A percentile compares a stretch with the other conserved stretches of the same genome.
Evolutionary conservation across 2,888 invertebrate genomes (phyloP).

Genomic region (Ophion slaviceki): DNA sequence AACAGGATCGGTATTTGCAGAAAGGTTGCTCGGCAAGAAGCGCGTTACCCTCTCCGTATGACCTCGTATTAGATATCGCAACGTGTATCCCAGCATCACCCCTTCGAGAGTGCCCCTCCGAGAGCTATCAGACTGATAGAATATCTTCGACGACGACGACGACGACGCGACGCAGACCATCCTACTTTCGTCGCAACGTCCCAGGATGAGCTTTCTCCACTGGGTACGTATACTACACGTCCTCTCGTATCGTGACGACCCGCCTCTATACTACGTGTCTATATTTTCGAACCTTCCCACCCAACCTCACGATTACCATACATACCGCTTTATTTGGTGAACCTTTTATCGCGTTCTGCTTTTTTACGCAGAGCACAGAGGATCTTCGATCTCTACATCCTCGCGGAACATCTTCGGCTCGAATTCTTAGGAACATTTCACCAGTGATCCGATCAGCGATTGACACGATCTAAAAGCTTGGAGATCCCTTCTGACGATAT

Average conservation of each 20-base stretch:
- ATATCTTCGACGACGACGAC: conserved; percentile 71
- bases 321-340: conserved; percentile 77
- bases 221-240: background rate
- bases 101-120: conserved; percentile 75
- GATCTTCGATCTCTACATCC: background rate
- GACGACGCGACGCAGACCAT: background rate
- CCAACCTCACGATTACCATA: conserved; percentile 75
- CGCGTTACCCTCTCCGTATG: conserved; percentile 52
- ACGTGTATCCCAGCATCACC: conserved; percentile 66
- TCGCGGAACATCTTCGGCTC: background rate
- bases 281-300: conserved; percentile 16
- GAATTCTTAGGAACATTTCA: background rate
- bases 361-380: background rate
- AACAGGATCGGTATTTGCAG: background rate
- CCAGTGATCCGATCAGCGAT: background rate
- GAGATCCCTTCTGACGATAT: background rate
- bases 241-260: conserved; percentile 37
- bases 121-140: conserved; percentile 80
- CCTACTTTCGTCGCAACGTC: conserved; percentile 20
- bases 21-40: background rate
- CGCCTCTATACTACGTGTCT: background rate
- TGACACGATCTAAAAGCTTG: background rate
- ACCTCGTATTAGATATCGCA: conserved; percentile 76
- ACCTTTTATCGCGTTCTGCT: conserved; percentile 74
- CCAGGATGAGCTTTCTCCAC: conserved; percentile 1